Base-by-base conservation (phyloP, 2,113 vertebrate species). In the Hoplias malabaricus region DNA sequence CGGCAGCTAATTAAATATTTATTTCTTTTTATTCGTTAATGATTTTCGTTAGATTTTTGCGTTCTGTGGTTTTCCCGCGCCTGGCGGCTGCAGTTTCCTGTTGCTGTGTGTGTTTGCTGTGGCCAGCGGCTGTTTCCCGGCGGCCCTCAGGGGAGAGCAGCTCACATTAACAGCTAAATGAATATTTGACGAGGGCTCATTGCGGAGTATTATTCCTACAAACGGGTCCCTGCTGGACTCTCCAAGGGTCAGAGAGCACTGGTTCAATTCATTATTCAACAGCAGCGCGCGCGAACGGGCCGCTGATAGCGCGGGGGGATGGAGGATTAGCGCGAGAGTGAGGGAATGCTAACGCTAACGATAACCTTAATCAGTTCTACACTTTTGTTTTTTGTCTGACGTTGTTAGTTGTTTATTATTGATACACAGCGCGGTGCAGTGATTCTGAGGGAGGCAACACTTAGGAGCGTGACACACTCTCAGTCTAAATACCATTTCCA, bases 151-250 rank as follows among this genome's bases (percentile, higher is more conserved):
- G 96, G 96, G 96, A 90, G 87, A 91, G 89, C 86, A 88, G 94
- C 94, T 97, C 94, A 94, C 94, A 96, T 95, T 96, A 96, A 95
- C 94, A 93, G 94, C 95, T 95, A 95, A 96, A 98, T 98, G 96
- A 98, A 98, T 98, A 98, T 98, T 98, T 98, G 95, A 98, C 95
- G 96, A 96, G 96, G 92, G 91, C 92, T 94, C 93, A 94, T 93
- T 94, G 92, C 88, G 87, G 92, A 93, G 94, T 95, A 94, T 96
- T 95, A 95, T 96, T 95, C 94, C 94, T 90, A 91, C 92, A 94
- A 94, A 94, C 91, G 93, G 91, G 91, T 94, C 94, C 92, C 94
- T 92, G 92, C 90, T 92, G 95, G 94, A 96, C 95, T 93, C 93
- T 92, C 89, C 88, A 90, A 92, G 93, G 96, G 95, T 96, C 96